phyloP scores from a whole-genome alignment of 2,888 invertebrate genomes.

The Nemapogon koenigi region DNA sequence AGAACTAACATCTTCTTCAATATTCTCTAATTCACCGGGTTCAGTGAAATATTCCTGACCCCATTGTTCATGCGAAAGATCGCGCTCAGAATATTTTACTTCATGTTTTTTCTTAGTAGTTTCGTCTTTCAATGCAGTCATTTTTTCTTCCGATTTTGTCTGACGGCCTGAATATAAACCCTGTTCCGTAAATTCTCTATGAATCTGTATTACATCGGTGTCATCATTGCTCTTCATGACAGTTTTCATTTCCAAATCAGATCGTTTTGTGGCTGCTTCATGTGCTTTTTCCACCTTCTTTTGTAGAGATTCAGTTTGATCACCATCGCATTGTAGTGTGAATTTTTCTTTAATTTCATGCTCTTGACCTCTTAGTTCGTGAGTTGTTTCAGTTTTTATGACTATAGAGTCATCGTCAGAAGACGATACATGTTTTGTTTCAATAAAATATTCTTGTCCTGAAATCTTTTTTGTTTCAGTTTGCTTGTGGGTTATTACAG shows the following conservation, averaged over 20 bases:
- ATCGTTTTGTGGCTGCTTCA: constrained; percentile 52
- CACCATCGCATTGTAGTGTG: constrained; percentile 46
- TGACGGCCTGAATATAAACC: constrained; percentile 52
- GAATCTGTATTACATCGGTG: constrained; percentile 42
- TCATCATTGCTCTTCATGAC: constrained; percentile 49
- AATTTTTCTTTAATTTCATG: constrained; percentile 58
- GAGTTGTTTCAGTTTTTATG: constrained; percentile 54
- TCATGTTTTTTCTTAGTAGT: constrained; percentile 53
- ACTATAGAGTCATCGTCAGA: constrained; percentile 55
- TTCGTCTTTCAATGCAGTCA: constrained; percentile 57
- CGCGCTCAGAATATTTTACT: constrained; percentile 58
- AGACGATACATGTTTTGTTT: constrained; percentile 55
- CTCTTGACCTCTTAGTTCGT: constrained; percentile 52
- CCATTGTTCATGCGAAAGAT: constrained; percentile 59
- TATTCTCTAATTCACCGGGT: constrained; percentile 50
- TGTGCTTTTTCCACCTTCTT: constrained; percentile 60
- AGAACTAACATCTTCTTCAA: constrained; percentile 45
- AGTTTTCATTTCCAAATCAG: constrained; percentile 54
- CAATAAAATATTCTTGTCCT: constrained; percentile 53
- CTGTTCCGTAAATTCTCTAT: constrained; percentile 51
- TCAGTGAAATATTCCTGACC: constrained; percentile 61
- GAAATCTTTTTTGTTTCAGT: constrained; percentile 56
- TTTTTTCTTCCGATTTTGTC: constrained; percentile 53
- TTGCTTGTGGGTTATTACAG: constrained; percentile 58
- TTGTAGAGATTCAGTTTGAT: constrained; percentile 55